Percentiles rank a stretch among this genome's conserved stretches.
Evolutionary conservation across 2,113 vertebrate genomes (phyloP).

Genomic region (Phrynosoma platyrhinos): DNA sequence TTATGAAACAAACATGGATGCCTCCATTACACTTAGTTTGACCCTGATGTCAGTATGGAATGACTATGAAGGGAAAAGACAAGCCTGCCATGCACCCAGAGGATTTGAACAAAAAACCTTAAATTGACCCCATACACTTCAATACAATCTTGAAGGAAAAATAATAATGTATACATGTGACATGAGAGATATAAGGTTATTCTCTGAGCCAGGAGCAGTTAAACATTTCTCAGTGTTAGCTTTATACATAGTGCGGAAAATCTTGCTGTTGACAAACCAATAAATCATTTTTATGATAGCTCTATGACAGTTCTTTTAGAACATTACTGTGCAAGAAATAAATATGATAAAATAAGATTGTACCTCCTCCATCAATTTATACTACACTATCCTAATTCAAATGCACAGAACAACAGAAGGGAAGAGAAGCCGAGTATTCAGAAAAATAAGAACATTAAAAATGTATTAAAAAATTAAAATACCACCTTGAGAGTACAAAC

Average conservation of each 20-base stretch:
- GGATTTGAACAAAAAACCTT: not conserved
- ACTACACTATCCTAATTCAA: not conserved
- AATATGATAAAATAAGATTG: constrained; percentile 27
- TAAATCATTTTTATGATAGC: not conserved
- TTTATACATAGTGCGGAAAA: not conserved
- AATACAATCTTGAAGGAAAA: not conserved
- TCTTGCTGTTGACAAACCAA: not conserved
- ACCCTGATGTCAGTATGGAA: not conserved
- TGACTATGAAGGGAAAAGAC: not conserved
- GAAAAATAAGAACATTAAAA: not conserved
- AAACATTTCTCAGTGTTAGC: not conserved
- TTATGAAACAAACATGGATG: not conserved
- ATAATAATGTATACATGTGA: not conserved
- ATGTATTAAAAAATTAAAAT: not conserved
- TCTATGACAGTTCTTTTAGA: not conserved
- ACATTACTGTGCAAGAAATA: not conserved
- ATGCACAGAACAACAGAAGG: constrained; percentile 1
- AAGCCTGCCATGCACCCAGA: not conserved
- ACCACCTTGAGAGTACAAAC: not conserved
- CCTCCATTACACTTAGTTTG: not conserved
- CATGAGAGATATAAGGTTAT: not conserved
- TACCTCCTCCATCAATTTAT: not conserved
- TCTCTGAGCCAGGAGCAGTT: not conserved
- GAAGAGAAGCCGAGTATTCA: not conserved
- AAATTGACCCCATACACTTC: not conserved